A percentile compares a stretch with the other conserved stretches of the same genome.
These are phyloP conservation scores for Alethe castanea DNA, from an alignment of 2,113 vertebrate genomes.

Conservation along the genomic window DNA sequence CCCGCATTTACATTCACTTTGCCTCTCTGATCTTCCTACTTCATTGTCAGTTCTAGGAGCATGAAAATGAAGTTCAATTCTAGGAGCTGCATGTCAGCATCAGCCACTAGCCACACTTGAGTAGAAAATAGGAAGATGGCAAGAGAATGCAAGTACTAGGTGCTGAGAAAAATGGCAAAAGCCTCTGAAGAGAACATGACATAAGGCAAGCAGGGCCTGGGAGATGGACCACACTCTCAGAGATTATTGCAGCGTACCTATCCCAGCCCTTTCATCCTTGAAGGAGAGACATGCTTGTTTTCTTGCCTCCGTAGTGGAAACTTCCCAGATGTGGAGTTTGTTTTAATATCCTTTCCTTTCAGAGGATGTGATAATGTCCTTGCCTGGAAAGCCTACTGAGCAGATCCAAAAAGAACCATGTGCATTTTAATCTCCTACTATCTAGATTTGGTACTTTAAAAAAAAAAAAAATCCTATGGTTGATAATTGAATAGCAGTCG, in stretches of 20 bases:
- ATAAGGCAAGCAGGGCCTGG: neutral
- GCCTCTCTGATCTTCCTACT: conserved; percentile 10
- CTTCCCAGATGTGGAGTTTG: neutral
- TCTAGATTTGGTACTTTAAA: neutral
- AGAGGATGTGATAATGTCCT: neutral
- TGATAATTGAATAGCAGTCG: neutral
- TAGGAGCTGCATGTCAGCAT: neutral
- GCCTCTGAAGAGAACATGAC: neutral
- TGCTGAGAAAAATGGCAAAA: neutral
- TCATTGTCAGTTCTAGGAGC: conserved; percentile 8
- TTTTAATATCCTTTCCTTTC: neutral
- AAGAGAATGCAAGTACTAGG: neutral
- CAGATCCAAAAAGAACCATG: neutral
- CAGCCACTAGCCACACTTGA: neutral
- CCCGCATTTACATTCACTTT: neutral
- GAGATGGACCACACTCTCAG: neutral
- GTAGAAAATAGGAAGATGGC: neutral
- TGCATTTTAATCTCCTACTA: neutral
- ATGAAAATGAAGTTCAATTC: neutral
- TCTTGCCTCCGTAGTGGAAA: neutral
- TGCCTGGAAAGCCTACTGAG: neutral
- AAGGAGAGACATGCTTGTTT: neutral
- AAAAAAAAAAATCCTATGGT: neutral
- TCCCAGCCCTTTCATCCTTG: neutral
- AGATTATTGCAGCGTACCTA: neutral